These are phyloP conservation scores for Rostratula benghalensis DNA, from an alignment of 2,113 vertebrate genomes.

Conservation along the genomic window DNA sequence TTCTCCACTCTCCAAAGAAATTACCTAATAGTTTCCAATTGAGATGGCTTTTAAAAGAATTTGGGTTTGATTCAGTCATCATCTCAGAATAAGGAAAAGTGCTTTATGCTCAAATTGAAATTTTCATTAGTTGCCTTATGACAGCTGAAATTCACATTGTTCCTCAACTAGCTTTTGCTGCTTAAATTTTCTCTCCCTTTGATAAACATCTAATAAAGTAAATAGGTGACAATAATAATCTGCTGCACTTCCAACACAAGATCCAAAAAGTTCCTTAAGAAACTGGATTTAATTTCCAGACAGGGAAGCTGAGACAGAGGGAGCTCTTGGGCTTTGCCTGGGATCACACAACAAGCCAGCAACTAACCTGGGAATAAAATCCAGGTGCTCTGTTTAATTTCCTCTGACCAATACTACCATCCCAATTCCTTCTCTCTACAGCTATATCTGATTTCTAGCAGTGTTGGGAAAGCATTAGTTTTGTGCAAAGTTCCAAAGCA, in stretches of 20 bases:
- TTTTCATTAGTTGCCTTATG: not conserved
- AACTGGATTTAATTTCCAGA: not conserved
- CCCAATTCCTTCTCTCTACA: not conserved
- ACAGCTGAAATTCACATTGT: not conserved
- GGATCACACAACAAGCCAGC: not conserved
- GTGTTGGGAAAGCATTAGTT: not conserved
- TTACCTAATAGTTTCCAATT: slow-evolving; percentile 48
- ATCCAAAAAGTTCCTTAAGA: not conserved
- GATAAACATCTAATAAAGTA: not conserved
- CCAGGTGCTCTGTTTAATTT: not conserved
- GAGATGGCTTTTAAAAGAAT: slow-evolving; percentile 25
- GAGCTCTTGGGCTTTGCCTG: not conserved
- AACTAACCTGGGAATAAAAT: not conserved
- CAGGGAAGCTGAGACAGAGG: not conserved
- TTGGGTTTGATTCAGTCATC: not conserved
- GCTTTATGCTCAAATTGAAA: not conserved
- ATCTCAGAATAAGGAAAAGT: slow-evolving; percentile 11
- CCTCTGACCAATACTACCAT: not conserved
- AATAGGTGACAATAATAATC: not conserved
- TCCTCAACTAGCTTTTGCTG: not conserved
- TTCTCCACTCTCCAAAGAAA: slow-evolving; percentile 12
- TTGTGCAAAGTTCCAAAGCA: not conserved
- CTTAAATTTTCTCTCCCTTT: not conserved
- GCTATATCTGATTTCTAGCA: not conserved
- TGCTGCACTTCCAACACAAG: not conserved